Conservation (phyloP, 2,797 vertebrate species). For the Trematomus bernacchii region DNA sequence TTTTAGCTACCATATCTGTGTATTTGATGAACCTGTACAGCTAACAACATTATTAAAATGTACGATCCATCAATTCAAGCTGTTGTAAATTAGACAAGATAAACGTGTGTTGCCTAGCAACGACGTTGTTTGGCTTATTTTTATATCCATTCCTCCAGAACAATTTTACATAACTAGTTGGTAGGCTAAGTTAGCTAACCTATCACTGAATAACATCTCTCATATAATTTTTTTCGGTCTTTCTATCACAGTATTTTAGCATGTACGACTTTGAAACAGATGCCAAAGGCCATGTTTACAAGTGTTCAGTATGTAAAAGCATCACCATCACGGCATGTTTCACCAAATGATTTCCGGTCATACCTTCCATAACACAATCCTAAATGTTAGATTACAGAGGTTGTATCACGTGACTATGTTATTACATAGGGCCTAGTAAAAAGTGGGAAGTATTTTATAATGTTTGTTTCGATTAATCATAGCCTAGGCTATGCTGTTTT, state of each 20-base stretch:
- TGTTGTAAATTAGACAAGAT: too few species aligned
- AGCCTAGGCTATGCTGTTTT: too few species aligned
- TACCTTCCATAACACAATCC: constrained; percentile 59
- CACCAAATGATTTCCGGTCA: background rate
- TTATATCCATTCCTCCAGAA: too few species aligned
- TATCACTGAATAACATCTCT: background rate
- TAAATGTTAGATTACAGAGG: accelerated
- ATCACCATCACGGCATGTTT: background rate
- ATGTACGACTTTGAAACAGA: background rate
- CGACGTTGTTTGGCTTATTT: constrained; percentile 25
- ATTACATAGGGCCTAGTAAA: too few species aligned
- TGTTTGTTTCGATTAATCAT: too few species aligned
- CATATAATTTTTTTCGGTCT: background rate
- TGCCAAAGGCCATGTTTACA: constrained; percentile 19
- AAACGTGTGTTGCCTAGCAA: constrained; percentile 53
- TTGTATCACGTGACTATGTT: too few species aligned
- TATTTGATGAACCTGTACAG: background rate
- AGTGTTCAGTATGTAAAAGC: background rate
- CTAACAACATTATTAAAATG: background rate
- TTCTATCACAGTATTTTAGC: background rate
- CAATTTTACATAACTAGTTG: too few species aligned
- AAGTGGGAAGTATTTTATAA: too few species aligned
- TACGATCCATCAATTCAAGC: background rate
- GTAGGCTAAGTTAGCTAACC: background rate
- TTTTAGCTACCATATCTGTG: background rate